Conservation (phyloP, 2,797 vertebrate genomes). For the Notoglanidium macrostoma region DNA sequence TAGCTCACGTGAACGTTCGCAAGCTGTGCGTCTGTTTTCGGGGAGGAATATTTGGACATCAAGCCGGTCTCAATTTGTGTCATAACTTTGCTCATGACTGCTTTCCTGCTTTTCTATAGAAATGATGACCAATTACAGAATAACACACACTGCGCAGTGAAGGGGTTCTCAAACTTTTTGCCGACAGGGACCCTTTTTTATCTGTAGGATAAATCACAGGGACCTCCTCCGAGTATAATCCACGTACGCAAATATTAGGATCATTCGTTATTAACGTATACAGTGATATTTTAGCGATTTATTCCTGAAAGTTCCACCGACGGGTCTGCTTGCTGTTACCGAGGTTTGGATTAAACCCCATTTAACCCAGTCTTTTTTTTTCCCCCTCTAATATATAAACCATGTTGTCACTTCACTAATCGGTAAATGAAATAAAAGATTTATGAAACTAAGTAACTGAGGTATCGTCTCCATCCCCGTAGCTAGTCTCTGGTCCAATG, state of each 20-base stretch:
- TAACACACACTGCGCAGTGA: constrained; percentile 4
- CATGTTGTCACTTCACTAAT: neutral
- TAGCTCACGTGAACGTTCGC: constrained; percentile 66
- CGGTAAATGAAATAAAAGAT: neutral
- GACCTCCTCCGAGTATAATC: neutral
- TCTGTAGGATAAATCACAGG: neutral
- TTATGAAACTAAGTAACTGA: neutral
- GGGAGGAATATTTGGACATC: constrained; percentile 18
- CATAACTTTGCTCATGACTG: constrained; percentile 12
- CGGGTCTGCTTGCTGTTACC: neutral
- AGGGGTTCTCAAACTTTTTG: constrained; percentile 6
- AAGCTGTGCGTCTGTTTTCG: constrained; percentile 16
- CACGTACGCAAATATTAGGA: neutral
- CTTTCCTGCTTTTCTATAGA: neutral
- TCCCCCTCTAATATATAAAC: too few species aligned
- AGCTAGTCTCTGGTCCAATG: neutral
- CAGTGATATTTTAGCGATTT: neutral
- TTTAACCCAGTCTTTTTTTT: neutral
- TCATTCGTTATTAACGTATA: neutral
- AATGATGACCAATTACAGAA: constrained; percentile 7
- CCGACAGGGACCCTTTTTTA: constrained; percentile 2
- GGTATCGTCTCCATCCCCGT: neutral
- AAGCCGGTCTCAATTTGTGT: constrained; percentile 32
- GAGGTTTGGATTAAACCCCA: neutral
- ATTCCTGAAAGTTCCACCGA: neutral